Evolutionary conservation across 2,888 invertebrate species (phyloP).

Genomic region (Griposia aprilina): DNA sequence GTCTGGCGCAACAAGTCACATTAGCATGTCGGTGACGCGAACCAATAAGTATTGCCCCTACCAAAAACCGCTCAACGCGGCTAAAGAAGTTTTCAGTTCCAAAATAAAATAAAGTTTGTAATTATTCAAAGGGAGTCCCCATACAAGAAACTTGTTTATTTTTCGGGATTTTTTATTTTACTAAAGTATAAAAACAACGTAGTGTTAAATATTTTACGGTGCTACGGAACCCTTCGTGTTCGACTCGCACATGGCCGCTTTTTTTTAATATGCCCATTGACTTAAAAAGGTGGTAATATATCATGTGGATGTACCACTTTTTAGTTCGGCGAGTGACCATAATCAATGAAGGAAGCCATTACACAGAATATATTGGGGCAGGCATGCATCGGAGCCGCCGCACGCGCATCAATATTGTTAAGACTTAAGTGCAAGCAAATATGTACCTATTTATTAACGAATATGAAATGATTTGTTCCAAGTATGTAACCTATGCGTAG

Average conservation of each 20-base stretch:
- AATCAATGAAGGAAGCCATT: conserved; percentile 68
- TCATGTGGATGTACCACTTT: conserved; percentile 60
- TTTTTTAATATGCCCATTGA: conserved; percentile 60
- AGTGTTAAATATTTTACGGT: no score
- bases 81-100: no score
- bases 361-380: conserved; percentile 54
- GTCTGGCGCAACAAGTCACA: no score
- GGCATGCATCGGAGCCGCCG: conserved; percentile 23
- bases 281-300: conserved; percentile 66
- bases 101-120: no score
- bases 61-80: no score
- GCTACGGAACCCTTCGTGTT: not conserved
- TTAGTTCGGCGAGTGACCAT: conserved; percentile 59
- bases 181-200: no score
- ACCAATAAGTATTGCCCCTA: no score
- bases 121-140: no score
- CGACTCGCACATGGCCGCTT: fast-evolving
- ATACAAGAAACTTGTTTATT: no score
- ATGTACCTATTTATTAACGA: conserved; percentile 35
- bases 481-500: not conserved
- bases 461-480: conserved; percentile 19
- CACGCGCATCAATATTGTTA: conserved; percentile 48
- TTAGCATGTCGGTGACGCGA: no score
- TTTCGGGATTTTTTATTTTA: no score
- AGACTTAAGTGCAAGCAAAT: conserved; percentile 26